Percentiles rank a stretch among this genome's conserved stretches.
Conservation (phyloP, 2,888 invertebrate species). For the Dendrolimus pini region DNA sequence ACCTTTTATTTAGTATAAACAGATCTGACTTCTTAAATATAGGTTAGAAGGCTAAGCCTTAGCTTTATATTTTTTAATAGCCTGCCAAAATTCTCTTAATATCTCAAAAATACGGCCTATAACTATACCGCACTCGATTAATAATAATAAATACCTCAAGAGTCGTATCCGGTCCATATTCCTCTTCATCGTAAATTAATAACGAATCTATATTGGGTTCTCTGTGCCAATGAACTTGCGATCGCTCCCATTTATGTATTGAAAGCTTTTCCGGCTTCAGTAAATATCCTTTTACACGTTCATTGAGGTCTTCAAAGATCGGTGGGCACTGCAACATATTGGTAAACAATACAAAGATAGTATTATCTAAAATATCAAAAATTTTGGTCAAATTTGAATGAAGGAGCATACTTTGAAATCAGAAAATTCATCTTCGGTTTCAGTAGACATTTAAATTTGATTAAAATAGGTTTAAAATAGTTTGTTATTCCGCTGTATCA, state of each 20-base stretch:
- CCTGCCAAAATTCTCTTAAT: too few species aligned
- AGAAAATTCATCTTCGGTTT: slow-evolving; percentile 36
- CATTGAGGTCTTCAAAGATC: slow-evolving; percentile 79
- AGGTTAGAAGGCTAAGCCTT: too few species aligned
- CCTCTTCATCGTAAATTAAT: slow-evolving; percentile 62
- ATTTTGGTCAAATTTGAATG: background rate
- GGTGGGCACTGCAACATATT: slow-evolving; percentile 74
- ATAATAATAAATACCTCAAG: slow-evolving; percentile 43
- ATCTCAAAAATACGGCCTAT: too few species aligned
- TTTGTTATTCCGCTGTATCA: background rate
- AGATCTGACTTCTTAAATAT: too few species aligned
- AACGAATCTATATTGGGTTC: slow-evolving; percentile 69
- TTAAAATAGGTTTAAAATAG: background rate
- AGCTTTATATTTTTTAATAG: too few species aligned
- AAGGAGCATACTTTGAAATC: slow-evolving; percentile 37
- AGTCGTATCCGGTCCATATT: slow-evolving; percentile 50
- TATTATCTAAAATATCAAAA: background rate
- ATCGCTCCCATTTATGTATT: slow-evolving; percentile 82
- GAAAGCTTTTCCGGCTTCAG: slow-evolving; percentile 82
- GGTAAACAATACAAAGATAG: slow-evolving; percentile 6
- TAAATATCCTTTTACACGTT: slow-evolving; percentile 80
- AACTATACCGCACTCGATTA: too few species aligned
- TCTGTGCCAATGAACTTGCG: slow-evolving; percentile 81
- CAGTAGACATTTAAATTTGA: slow-evolving; percentile 30
- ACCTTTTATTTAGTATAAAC: too few species aligned